Percentiles rank a stretch among this genome's conserved stretches.
phyloP scores from a whole-genome alignment of 2,888 invertebrate species.

The Euplagia quadripunctaria region DNA sequence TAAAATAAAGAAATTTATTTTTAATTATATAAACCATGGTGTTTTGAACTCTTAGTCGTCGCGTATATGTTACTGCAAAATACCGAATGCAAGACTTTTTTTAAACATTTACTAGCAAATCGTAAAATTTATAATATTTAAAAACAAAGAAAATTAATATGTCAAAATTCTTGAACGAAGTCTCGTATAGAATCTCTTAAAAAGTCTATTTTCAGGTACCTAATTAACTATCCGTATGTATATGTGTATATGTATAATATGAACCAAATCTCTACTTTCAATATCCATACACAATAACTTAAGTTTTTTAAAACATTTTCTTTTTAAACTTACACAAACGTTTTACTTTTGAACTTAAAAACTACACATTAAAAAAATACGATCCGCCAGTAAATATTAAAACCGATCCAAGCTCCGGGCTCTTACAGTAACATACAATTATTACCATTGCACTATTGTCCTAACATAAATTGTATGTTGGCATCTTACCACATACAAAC shows the following conservation, averaged over 20 bases:
- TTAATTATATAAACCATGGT: constrained; percentile 8
- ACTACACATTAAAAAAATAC: background rate
- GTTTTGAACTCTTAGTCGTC: constrained; percentile 1
- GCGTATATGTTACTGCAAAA: constrained; percentile 13
- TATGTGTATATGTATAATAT: no score
- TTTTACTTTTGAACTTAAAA: background rate
- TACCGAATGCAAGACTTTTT: background rate
- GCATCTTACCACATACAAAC: constrained; percentile 87
- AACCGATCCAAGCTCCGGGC: background rate
- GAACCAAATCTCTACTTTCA: no score
- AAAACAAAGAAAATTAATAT: no score
- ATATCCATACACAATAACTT: no score
- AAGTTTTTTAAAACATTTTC: background rate
- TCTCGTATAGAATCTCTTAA: no score
- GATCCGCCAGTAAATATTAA: background rate
- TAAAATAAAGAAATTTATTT: background rate
- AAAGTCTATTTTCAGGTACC: no score
- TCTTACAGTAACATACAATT: constrained; percentile 13
- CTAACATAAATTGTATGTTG: constrained; percentile 77
- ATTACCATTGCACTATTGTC: constrained; percentile 22
- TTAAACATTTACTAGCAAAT: constrained; percentile 3
- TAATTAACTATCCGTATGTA: no score
- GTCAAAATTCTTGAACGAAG: no score
- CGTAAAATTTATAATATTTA: background rate
- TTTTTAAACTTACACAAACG: background rate